Percentiles rank a stretch among this genome's conserved stretches.
phyloP scores from a whole-genome alignment of 2,113 vertebrate genomes.

The Murina feae region DNA sequence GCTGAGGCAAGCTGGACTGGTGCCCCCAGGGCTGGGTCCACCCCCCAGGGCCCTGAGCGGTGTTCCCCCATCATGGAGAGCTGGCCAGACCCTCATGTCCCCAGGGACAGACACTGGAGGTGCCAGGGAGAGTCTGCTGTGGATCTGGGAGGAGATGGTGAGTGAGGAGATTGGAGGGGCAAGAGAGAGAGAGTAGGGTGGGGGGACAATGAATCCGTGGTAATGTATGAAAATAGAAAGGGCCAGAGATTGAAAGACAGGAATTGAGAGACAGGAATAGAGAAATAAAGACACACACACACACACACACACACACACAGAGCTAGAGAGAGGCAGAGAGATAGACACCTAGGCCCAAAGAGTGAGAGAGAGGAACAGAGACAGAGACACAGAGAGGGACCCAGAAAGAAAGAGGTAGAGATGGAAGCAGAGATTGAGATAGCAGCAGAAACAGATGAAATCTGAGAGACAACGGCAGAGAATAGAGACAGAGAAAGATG shows the following conservation, averaged over 20 bases:
- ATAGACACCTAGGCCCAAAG: background rate
- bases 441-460: background rate
- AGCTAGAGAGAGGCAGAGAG: no score
- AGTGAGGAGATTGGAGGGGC: background rate
- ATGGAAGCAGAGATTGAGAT: background rate
- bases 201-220: background rate
- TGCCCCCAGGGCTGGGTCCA: constrained; percentile 3
- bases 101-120: background rate
- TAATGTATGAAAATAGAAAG: background rate
- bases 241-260: background rate
- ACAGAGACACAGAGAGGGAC: background rate
- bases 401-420: background rate
- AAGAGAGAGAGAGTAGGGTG: background rate
- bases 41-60: background rate
- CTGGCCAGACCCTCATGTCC: background rate
- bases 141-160: constrained; percentile 70
- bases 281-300: background rate
- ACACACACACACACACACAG: background rate
- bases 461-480: background rate
- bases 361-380: background rate
- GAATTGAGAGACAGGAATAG: background rate
- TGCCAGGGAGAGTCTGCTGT: constrained; percentile 41
- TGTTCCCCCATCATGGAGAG: background rate
- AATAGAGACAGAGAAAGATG: background rate
- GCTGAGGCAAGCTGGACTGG: constrained; percentile 43